A percentile compares a stretch with the other conserved stretches of the same genome.
Evolutionary conservation across 2,797 vertebrate species (phyloP).

Genomic region (Danio aesculapii): DNA sequence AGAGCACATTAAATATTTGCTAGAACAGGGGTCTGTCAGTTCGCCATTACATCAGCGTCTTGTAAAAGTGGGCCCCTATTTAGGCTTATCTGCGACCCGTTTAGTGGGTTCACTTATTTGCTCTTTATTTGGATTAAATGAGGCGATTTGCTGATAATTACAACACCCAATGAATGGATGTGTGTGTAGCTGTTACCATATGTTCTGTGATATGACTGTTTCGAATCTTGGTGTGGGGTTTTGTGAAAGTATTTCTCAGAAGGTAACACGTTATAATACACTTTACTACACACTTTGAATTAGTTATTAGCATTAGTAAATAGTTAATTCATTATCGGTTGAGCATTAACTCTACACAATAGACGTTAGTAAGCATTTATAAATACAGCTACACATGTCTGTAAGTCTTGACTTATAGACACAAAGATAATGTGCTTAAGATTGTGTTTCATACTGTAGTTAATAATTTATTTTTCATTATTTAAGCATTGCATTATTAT

Average conservation of each 20-base stretch:
- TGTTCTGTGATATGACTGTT: background rate
- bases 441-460: no score
- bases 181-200: background rate
- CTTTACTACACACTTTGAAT: no score
- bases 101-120: background rate
- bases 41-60: conserved; percentile 41
- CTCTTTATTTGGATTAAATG: background rate
- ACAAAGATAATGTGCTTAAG: no score
- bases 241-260: background rate
- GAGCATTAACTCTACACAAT: no score
- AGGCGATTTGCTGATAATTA: conserved; percentile 2
- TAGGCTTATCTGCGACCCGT: conserved; percentile 38
- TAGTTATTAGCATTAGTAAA: no score
- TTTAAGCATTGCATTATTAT: no score
- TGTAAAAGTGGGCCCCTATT: conserved; percentile 29
- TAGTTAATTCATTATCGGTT: no score
- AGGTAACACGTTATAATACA: background rate
- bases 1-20: conserved; percentile 46
- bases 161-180: background rate
- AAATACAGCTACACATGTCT: no score
- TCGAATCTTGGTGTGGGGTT: background rate
- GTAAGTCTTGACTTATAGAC: no score
- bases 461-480: no score
- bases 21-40: conserved; percentile 29
- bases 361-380: no score